A percentile compares a stretch with the other conserved stretches of the same genome.
Conservation (phyloP, 2,113 vertebrate genomes). For the Callithrix jacchus region DNA sequence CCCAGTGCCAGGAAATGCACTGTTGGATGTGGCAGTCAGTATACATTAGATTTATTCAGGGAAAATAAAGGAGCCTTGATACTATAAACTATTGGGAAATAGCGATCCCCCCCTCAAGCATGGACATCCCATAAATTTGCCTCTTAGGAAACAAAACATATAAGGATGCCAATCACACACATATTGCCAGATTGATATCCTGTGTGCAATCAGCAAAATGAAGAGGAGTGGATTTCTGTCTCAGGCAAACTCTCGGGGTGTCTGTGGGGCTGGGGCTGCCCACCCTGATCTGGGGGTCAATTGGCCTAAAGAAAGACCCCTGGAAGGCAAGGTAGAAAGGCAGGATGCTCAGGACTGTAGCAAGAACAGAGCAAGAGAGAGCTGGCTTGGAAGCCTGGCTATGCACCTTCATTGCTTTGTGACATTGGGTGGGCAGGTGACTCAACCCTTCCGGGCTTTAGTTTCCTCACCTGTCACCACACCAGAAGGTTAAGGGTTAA, state of each 20-base stretch:
- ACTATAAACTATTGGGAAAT: conserved; percentile 63
- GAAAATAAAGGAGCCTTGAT: conserved; percentile 60
- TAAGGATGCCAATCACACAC: conserved; percentile 67
- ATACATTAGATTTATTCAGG: conserved; percentile 73
- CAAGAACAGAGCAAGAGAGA: neutral
- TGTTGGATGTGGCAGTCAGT: conserved; percentile 64
- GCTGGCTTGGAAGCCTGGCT: neutral
- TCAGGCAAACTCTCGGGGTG: neutral
- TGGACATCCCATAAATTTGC: conserved; percentile 61
- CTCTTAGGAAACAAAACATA: conserved; percentile 44
- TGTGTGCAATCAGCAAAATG: conserved; percentile 21
- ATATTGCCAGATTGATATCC: conserved; percentile 52
- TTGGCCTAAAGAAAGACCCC: neutral
- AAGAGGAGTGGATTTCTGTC: conserved; percentile 33
- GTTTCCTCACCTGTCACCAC: neutral
- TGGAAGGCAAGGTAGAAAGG: neutral
- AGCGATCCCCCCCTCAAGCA: conserved; percentile 27
- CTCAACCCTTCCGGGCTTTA: neutral
- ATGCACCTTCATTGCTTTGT: accelerated
- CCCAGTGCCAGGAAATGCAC: conserved; percentile 63
- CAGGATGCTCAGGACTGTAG: neutral
- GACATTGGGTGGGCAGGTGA: neutral
- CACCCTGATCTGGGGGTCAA: neutral
- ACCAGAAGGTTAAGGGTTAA: neutral
- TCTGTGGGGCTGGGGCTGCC: neutral